Base-by-base conservation (phyloP, 1,140 invertebrate genomes). In the Lordiphosa clarofinis region DNA sequence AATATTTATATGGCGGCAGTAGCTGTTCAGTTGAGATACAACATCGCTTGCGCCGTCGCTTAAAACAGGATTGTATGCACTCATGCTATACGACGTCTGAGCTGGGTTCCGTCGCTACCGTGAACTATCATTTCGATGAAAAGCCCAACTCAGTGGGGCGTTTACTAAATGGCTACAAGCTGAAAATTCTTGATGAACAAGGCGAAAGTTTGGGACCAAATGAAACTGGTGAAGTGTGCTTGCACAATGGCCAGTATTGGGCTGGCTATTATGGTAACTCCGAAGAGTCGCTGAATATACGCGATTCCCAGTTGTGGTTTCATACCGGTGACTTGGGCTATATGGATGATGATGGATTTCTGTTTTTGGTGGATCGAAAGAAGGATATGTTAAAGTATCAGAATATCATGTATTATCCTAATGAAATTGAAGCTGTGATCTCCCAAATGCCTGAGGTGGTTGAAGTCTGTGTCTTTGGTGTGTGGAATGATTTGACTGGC, bases 251-350 rank as follows among this genome's bases (percentile, higher is more conserved):
- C 3, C 9, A 39, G 21, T 21, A 21, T 28, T 59, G 73, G 66
- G 9, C 56, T 2, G 70, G 76, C 24, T 78, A 82, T 36, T 73
- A 54, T 15, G 63, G 46, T 3, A 71, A 69, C 19, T 21, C 38
- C 0, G 37, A 48, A 9, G 62, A 44, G 1, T 61, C 76, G 4
- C 37, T 19, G 3, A 12, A 49, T 1, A 47, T 61, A 0, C 60
- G 47, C 15, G 62, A 74, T 35, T 36, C 37, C 0, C 63, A 88
- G 37, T 91, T 92, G 9, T 95, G 93, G 92, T 70, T 93, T 2
- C 89, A 91, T 50, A 93, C 92, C 10, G 93, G 93, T 33, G 93
- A 94, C 73, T 79, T 93, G 37, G 93, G 91, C 5, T 90, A 90
- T 42, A 82, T 90, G 28, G 91, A 93, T 60, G 73, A n/a, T n/a